phyloP scores from a whole-genome alignment of 2,888 invertebrate species.

The Eupsilia transversa region DNA sequence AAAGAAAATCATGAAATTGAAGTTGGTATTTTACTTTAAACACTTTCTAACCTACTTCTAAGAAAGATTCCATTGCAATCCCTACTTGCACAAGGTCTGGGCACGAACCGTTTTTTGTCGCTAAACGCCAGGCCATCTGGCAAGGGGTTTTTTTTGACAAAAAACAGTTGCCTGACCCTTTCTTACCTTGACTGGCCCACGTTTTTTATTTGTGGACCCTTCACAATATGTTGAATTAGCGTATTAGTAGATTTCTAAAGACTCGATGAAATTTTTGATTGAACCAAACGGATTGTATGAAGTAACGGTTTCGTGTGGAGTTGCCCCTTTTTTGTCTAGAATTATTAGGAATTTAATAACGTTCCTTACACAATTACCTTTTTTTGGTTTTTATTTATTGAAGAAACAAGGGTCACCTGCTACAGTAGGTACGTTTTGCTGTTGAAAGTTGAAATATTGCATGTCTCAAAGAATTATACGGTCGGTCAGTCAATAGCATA shows the following conservation, averaged over 20 bases:
- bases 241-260: constrained; percentile 89
- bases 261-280: constrained; percentile 89
- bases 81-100: constrained; percentile 82
- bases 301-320: constrained; percentile 86
- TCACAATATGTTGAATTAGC: constrained; percentile 90
- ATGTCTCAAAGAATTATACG: constrained; percentile 28
- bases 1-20: neutral
- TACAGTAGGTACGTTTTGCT: constrained; percentile 33
- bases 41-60: neutral
- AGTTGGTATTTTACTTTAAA: neutral
- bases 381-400: constrained; percentile 57
- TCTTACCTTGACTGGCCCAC: constrained; percentile 88
- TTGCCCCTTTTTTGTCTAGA: constrained; percentile 74
- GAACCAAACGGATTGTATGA: constrained; percentile 87
- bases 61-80: constrained; percentile 63
- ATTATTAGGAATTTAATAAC: constrained; percentile 78
- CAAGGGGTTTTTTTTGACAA: constrained; percentile 83
- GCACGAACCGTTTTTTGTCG: constrained; percentile 89
- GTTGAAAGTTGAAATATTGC: constrained; percentile 39
- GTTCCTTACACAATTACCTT: constrained; percentile 66
- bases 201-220: constrained; percentile 85
- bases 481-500: constrained; percentile 1
- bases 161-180: constrained; percentile 89
- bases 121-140: constrained; percentile 90
- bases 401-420: constrained; percentile 57